Evolutionary conservation across 2,888 invertebrate genomes (phyloP), one percentile per base, ranked within the genome.

Genomic region (Nomada lathburiana): DNA sequence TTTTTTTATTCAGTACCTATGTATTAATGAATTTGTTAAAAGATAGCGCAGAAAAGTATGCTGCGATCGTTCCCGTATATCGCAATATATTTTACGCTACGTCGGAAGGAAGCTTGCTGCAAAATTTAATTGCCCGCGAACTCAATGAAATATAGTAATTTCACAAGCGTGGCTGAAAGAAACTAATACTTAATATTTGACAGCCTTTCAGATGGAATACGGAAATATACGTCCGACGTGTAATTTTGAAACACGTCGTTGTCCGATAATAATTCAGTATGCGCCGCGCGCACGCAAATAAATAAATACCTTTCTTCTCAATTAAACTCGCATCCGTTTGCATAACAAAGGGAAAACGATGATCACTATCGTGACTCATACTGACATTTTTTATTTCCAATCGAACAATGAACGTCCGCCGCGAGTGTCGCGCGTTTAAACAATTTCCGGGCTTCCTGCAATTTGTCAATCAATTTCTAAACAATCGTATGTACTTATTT

Each of bases 391-490:
- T 72, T 63, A 55, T 72, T 63, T 72, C 44, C 42, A 55, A 72
- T 72, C 72, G 63, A 72, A 72, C 72, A 72, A 72, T 72, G 72
- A 63, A 72, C 72, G 55, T 72, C 72, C 72, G 72, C 63, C 62
- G 50, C 4, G 20, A 4, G 71, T 63, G 42, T 18, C 72, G 2
- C 63, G 63, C 26, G 42, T 42, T 72, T 55, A 55, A 72, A 72
- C 72, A 72, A 63, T 72, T 55, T 63, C 60, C 72, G 53, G 63
- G 53, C 44, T 63, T 4, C n/a, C 42, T 44, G 62, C 23, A 52
- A 72, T 44, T 50, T 64, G 20, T 23, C 29, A 53, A 53, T 44
- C 44, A 18, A 36, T 18, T 18, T 20, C 9, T 53, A 20, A 53
- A 0, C 18, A 20, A 50, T 4, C 18, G 5, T 50, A 20, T 20